Evolutionary conservation across 2,797 vertebrate species (phyloP).

Genomic region (Mormyrops boulengeri): DNA sequence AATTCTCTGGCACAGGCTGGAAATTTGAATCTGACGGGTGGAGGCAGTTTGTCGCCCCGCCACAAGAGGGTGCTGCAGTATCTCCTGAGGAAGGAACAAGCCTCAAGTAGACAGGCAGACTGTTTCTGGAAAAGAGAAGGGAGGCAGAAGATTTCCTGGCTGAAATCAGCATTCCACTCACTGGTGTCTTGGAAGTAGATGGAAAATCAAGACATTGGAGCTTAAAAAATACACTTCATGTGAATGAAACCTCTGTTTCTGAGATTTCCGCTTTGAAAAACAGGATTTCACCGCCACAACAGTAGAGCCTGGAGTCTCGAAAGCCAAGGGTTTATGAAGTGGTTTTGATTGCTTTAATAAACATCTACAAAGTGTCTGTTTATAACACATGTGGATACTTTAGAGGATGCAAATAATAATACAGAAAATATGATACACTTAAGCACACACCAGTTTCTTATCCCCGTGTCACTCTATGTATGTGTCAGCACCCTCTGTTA

Average conservation of each 20-base stretch:
- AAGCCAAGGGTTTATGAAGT: background rate
- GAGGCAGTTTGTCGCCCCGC: background rate
- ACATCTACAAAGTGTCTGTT: background rate
- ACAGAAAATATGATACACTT: background rate
- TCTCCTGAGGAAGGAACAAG: background rate
- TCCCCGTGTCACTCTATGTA: background rate
- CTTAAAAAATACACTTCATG: background rate
- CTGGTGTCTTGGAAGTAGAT: background rate
- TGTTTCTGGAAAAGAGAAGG: background rate
- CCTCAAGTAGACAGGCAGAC: background rate
- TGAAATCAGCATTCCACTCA: background rate
- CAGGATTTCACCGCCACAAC: background rate
- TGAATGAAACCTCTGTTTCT: background rate
- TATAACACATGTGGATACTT: background rate
- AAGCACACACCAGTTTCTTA: background rate
- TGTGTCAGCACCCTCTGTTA: background rate
- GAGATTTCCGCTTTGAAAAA: background rate
- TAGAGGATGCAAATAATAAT: constrained; percentile 1
- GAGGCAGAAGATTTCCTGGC: background rate
- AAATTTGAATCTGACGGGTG: background rate
- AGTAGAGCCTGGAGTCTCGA: background rate
- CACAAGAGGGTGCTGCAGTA: constrained; percentile 22
- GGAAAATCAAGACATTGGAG: background rate
- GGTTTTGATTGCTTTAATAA: background rate
- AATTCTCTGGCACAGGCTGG: constrained; percentile 23